A percentile compares a stretch with the other conserved stretches of the same genome.
Conservation (phyloP, 2,797 vertebrate genomes). For the Morus bassanus region DNA sequence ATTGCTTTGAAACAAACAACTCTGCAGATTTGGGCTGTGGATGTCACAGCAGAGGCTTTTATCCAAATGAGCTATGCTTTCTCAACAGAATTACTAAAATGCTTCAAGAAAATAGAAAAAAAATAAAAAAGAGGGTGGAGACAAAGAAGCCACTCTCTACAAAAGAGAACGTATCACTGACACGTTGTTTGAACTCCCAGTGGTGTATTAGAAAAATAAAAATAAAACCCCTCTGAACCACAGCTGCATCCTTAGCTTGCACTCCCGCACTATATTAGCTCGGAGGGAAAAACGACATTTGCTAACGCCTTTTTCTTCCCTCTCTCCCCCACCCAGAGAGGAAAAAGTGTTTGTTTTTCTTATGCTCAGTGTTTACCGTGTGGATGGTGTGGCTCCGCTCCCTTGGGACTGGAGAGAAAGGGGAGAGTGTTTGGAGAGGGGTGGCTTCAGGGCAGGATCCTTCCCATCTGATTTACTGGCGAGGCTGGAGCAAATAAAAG, state of each 20-base stretch:
- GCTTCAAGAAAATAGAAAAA: constrained; percentile 30
- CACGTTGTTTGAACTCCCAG: constrained; percentile 53
- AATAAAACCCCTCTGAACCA: constrained; percentile 32
- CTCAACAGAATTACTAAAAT: constrained; percentile 45
- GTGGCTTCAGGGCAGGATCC: constrained; percentile 7
- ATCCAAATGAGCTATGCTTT: constrained; percentile 51
- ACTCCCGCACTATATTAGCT: constrained; percentile 24
- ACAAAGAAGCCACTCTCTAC: not conserved
- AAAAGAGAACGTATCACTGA: constrained; percentile 26
- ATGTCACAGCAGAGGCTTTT: constrained; percentile 61
- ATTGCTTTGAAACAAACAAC: constrained; percentile 51
- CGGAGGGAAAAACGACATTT: not conserved
- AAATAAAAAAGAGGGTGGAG: not conserved
- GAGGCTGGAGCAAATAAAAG: not conserved
- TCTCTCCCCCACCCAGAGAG: not conserved
- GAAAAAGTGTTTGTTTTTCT: constrained; percentile 24
- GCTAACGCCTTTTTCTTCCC: constrained; percentile 6
- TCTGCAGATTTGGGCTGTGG: not conserved
- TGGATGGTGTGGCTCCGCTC: rapidly evolving
- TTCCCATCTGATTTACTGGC: constrained; percentile 12
- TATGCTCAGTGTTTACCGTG: not conserved
- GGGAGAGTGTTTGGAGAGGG: not conserved
- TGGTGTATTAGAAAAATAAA: constrained; percentile 48
- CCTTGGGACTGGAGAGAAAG: not conserved
- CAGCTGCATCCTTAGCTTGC: constrained; percentile 44